A percentile compares a stretch with the other conserved stretches of the same genome.
phyloP scores from a whole-genome alignment of 2,888 invertebrate species.

The Drosophila atroscutellata region DNA sequence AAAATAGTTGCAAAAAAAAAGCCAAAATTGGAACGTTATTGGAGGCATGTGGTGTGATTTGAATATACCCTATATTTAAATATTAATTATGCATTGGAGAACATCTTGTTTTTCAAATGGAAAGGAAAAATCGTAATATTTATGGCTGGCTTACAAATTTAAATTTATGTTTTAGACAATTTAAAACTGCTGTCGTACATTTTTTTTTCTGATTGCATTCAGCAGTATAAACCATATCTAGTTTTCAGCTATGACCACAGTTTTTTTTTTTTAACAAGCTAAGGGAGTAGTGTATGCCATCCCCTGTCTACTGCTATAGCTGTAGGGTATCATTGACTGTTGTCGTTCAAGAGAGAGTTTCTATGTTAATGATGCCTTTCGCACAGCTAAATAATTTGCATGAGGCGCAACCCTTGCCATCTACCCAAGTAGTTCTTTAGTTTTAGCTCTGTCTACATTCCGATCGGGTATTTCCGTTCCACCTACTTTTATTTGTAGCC shows the following conservation, averaged over 20 bases:
- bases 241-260: neutral
- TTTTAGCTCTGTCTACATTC: slow-evolving; percentile 40
- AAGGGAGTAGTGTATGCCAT: neutral
- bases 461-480: slow-evolving; percentile 31
- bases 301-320: neutral
- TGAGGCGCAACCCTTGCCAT: slow-evolving; percentile 47
- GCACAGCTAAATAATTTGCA: slow-evolving; percentile 64
- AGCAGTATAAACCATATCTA: neutral
- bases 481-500: slow-evolving; percentile 8
- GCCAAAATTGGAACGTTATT: neutral
- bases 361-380: slow-evolving; percentile 66
- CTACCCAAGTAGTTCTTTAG: neutral
- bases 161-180: neutral
- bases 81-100: neutral
- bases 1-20: slow-evolving; percentile 31
- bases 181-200: neutral
- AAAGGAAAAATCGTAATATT: neutral
- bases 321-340: slow-evolving; percentile 39
- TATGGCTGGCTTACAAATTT: neutral
- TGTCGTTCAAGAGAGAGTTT: slow-evolving; percentile 18
- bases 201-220: neutral
- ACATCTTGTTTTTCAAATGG: neutral
- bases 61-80: slow-evolving; percentile 15
- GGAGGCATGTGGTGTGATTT: neutral
- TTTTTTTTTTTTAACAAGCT: neutral